A percentile compares a stretch with the other conserved stretches of the same genome.
phyloP scores from a whole-genome alignment of 2,797 vertebrate genomes.

The Pangasius mekongensis region DNA sequence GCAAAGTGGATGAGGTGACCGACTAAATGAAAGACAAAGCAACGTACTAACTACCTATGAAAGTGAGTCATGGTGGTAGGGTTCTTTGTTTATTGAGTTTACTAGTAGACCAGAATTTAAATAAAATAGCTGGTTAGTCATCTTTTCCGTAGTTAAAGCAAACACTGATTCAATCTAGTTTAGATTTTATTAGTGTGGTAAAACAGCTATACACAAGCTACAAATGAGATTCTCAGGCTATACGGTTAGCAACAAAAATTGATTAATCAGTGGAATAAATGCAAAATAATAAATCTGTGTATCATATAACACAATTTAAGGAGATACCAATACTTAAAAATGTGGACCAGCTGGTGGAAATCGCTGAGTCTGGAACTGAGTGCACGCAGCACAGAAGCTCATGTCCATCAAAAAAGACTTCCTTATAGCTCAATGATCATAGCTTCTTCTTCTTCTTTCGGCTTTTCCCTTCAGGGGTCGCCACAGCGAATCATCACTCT shows the following conservation, averaged over 20 bases:
- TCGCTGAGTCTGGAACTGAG: background rate
- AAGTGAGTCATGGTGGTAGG: slow-evolving; percentile 1
- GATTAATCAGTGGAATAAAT: background rate
- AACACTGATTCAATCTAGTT: background rate
- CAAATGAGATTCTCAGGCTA: background rate
- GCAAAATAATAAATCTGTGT: background rate
- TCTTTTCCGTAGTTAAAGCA: background rate
- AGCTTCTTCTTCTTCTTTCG: too few relatives aligned
- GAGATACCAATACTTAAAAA: background rate
- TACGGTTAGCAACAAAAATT: background rate
- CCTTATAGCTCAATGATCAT: background rate
- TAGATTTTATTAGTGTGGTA: background rate
- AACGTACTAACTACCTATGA: background rate
- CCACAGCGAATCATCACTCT: too few relatives aligned
- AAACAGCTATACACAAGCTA: background rate
- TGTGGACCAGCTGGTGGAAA: background rate
- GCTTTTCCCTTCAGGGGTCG: too few relatives aligned
- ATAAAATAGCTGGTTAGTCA: background rate
- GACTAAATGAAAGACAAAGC: background rate
- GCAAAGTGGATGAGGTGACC: background rate
- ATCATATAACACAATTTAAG: background rate
- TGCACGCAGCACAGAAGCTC: background rate
- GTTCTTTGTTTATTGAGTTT: background rate
- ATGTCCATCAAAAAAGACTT: too few relatives aligned
- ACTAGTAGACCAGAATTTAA: background rate